These are phyloP conservation scores for Cynodonichthys magdalenae DNA, from an alignment of 2,797 vertebrate species.

Conservation along the genomic window DNA sequence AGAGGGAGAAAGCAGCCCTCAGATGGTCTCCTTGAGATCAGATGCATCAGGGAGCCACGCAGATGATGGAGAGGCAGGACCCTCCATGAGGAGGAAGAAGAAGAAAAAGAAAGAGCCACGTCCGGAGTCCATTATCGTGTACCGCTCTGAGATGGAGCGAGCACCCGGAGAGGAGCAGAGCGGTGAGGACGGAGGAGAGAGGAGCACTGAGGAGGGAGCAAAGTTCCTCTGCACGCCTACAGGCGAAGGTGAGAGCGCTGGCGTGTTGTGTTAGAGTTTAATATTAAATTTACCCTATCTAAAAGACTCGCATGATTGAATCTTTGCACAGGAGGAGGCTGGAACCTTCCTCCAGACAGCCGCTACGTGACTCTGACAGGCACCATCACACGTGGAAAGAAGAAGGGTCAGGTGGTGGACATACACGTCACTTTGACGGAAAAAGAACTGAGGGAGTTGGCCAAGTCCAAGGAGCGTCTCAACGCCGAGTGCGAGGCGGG, in stretches of 20 bases:
- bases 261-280: conserved; percentile 8
- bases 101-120: conserved; percentile 92
- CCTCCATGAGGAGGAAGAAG: conserved; percentile 88
- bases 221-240: conserved; percentile 89
- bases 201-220: conserved; percentile 88
- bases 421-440: conserved; percentile 95
- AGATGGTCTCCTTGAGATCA: conserved; percentile 81
- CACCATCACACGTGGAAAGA: conserved; percentile 97
- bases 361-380: conserved; percentile 96
- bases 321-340: conserved; percentile 83
- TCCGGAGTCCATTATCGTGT: conserved; percentile 95
- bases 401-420: conserved; percentile 98
- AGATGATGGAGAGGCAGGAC: conserved; percentile 81
- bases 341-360: conserved; percentile 91
- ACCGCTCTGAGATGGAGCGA: conserved; percentile 90
- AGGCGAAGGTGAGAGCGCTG: conserved; percentile 83
- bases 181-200: conserved; percentile 84
- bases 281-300: too few species aligned
- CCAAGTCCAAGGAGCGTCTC: conserved; percentile 88
- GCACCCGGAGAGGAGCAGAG: conserved; percentile 83
- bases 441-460: conserved; percentile 92
- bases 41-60: conserved; percentile 74
- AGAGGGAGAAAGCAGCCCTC: conserved; percentile 85
- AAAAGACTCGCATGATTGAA: background rate
- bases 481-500: conserved; percentile 75